Base-by-base conservation (phyloP, 2,888 invertebrate species). In the Orchesella flavescens region DNA sequence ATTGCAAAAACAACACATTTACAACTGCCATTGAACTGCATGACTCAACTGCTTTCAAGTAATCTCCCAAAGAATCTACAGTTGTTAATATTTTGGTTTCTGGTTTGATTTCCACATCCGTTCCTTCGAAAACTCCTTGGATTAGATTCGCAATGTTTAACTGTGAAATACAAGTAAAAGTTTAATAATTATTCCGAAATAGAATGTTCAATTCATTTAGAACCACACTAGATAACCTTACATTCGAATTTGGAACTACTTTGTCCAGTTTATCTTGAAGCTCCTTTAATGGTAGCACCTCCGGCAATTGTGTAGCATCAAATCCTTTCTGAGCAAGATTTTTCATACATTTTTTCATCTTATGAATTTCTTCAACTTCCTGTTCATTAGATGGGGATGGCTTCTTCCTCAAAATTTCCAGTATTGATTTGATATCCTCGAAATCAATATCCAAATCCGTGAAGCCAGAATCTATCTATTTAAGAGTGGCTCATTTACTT, bases 1-100 rank as follows among this genome's bases (percentile, higher is more conserved):
- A 43, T 44, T 83, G 82, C 13, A 83, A 57, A 23, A 76, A 83
- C n/a, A 76, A 21, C 1, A 76, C 23, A 23, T 83, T 83, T 23
- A 72, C 19, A 4, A 83, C 21, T 15, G 55, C 72, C 4, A 3
- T 23, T 4, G 61, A 13, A 44, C 53, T 24, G 4, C 71, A 19
- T 10, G 68, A 44, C 4, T 65, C 43, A 10, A 83, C 21, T 7
- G 19, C 23, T 34, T 13, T 72, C 7, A 77, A 3, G 24, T 71
- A 83, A 24, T 76, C 43, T 46, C 57, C 9, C 4, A 83, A 17
- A n/a, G 53, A 5, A 1, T 71, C 57, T 0, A 15, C 12, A 21
- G 72, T 63, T 46, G 61, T 61, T 2, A 76, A 43, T 9, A 82
- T 71, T 49, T 74, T 57, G 12, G 68, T 81, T 59, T 68, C 43